A percentile compares a stretch with the other conserved stretches of the same genome.
Evolutionary conservation across 2,888 invertebrate genomes (phyloP).

Genomic region (Pemphredon lugubris): DNA sequence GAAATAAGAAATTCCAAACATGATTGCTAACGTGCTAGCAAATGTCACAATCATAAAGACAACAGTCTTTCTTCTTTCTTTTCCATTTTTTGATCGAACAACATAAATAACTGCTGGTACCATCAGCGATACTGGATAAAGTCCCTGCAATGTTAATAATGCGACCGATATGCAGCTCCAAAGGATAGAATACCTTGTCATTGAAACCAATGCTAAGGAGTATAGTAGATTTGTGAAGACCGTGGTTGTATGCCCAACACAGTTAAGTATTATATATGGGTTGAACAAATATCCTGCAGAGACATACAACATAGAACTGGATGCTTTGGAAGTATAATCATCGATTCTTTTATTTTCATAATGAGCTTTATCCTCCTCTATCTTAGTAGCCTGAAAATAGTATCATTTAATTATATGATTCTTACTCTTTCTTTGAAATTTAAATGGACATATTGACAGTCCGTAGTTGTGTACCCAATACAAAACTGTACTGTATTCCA

Average conservation of each 20-base stretch:
- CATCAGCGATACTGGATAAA: constrained; percentile 91
- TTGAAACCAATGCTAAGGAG: constrained; percentile 87
- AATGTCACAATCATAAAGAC: constrained; percentile 83
- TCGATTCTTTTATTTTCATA: constrained; percentile 33
- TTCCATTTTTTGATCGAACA: constrained; percentile 83
- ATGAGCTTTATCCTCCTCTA: constrained; percentile 60
- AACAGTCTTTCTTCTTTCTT: constrained; percentile 82
- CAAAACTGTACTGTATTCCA: too few species aligned
- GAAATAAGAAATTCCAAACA: constrained; percentile 85
- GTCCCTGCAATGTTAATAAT: constrained; percentile 90
- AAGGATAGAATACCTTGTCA: constrained; percentile 85
- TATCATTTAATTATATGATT: too few species aligned
- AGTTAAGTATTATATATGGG: constrained; percentile 93
- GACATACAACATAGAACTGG: constrained; percentile 83
- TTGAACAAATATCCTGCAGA: constrained; percentile 92
- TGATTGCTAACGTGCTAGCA: constrained; percentile 82
- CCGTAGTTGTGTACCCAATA: too few species aligned
- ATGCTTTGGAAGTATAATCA: constrained; percentile 48
- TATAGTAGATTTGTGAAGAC: constrained; percentile 93
- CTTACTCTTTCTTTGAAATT: too few species aligned
- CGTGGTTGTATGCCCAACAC: constrained; percentile 94
- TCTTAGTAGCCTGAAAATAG: constrained; percentile 67
- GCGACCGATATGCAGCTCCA: constrained; percentile 87
- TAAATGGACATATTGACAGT: background rate
- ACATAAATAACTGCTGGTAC: constrained; percentile 91